Percentiles rank a stretch among this genome's conserved stretches.
Evolutionary conservation across 2,888 invertebrate species (phyloP).

Genomic region (Anorthoa munda): DNA sequence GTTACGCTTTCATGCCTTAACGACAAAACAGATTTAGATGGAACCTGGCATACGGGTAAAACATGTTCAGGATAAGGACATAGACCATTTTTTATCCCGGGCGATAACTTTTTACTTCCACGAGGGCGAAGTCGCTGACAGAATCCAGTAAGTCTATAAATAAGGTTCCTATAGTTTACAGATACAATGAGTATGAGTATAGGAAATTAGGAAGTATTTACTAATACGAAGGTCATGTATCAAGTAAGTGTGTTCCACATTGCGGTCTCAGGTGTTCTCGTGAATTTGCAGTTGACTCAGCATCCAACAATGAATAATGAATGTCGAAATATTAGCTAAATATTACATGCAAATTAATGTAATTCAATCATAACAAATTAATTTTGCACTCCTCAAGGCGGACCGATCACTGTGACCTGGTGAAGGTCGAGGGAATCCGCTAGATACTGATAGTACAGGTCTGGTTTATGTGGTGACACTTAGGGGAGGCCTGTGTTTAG

Average conservation of each 20-base stretch:
- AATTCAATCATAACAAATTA: slow-evolving; percentile 4
- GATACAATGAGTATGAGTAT: not conserved
- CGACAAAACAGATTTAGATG: too few relatives aligned
- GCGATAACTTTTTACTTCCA: too few relatives aligned
- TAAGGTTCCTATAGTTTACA: not conserved
- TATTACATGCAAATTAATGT: slow-evolving; percentile 1
- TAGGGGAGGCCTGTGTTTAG: not conserved
- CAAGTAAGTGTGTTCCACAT: slow-evolving; percentile 38
- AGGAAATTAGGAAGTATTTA: slow-evolving; percentile 23
- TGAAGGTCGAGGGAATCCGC: not conserved
- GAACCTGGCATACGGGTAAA: too few relatives aligned
- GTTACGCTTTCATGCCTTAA: too few relatives aligned
- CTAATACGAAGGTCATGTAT: slow-evolving; percentile 29
- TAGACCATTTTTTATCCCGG: too few relatives aligned
- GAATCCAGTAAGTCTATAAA: too few relatives aligned
- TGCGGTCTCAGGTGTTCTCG: slow-evolving; percentile 14
- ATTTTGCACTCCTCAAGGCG: not conserved
- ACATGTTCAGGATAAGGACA: too few relatives aligned
- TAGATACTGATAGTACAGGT: too few relatives aligned
- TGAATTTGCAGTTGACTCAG: slow-evolving; percentile 3
- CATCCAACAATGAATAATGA: not conserved
- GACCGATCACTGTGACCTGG: not conserved
- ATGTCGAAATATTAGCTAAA: slow-evolving; percentile 3
- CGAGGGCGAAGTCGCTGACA: too few relatives aligned
- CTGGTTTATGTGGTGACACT: not conserved